A percentile compares a stretch with the other conserved stretches of the same genome.
Conservation (phyloP, 2,113 vertebrate genomes). For the Prionailurus viverrinus region DNA sequence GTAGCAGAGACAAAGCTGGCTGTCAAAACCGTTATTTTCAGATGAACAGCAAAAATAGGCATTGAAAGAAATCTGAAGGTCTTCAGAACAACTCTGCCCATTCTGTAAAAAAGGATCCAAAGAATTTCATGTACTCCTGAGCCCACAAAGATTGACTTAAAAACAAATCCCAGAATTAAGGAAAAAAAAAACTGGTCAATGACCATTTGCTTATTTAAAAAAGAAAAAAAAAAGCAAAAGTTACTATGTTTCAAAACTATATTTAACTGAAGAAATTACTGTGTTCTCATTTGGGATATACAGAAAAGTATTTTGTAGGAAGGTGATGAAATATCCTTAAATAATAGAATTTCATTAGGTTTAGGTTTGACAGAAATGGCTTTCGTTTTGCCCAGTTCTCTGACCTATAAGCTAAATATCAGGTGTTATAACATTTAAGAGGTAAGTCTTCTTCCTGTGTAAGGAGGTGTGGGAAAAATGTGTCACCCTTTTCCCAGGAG, state of each 20-base stretch:
- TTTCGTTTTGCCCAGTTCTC: constrained; percentile 37
- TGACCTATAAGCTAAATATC: constrained; percentile 58
- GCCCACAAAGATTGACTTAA: background rate
- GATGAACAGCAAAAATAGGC: background rate
- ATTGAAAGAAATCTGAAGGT: background rate
- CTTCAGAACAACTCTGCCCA: constrained; percentile 13
- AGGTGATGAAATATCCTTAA: constrained; percentile 47
- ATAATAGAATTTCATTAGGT: constrained; percentile 55
- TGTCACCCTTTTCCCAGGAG: background rate
- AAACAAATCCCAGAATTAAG: constrained; percentile 8
- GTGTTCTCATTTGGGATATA: background rate
- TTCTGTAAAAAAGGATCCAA: background rate
- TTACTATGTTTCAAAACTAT: background rate
- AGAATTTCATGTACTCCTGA: background rate
- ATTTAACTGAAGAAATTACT: background rate
- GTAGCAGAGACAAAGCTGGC: constrained; percentile 6
- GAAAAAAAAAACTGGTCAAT: background rate
- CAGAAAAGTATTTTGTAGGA: constrained; percentile 20
- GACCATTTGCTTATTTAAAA: background rate
- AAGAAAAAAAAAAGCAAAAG: background rate
- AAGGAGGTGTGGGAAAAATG: constrained; percentile 55
- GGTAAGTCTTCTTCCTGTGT: constrained; percentile 31
- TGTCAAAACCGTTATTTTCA: constrained; percentile 28
- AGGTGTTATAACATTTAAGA: constrained; percentile 52
- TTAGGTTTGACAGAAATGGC: constrained; percentile 24